Base-by-base conservation (phyloP, 2,797 vertebrate species). In the Anguilla anguilla region DNA sequence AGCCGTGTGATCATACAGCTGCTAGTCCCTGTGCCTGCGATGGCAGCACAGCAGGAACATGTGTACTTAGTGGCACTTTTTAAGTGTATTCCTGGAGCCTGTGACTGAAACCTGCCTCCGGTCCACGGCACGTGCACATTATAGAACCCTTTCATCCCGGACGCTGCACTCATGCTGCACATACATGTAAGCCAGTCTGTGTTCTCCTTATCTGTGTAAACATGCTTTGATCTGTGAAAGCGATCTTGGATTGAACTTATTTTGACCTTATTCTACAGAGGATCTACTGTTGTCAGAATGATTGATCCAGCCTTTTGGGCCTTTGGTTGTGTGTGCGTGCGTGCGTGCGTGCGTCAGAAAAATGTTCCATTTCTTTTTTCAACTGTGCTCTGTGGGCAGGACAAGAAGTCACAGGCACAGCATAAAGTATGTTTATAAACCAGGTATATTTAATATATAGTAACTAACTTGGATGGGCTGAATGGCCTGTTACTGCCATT, bases 1-100 rank as follows among this genome's bases (percentile, higher is more conserved):
- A 6, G 67, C 28, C 31, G 2, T 35, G 64, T n/a, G 28, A 35
- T 74, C 11, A 74, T 10, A 35, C 11, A 13, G 28, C 10, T 17
- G 31, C 72, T 15, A 3, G 72, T 25, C 28, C 67, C 25, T 31
- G 6, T 28, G 67, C 25, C 67, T 64, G 1, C 6, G 28, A 25
- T 5, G 9, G 22, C 15, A 67, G 7, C 64, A n/a, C 6, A 25
- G 67, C n/a, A 9, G n/a, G 3, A 74, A 67, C 11, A 3, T 7
- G 13, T 35, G 9, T 35, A 77, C 72, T 77, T 43, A 39, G 31
- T 31, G 13, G 13, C 31, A 43, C 72, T 39, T 72, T 77, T 77
- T 77, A 77, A 77, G 72, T 35, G 43, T 72, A 39, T 86, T 86
- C 53, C 69, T 57, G 53, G 55, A 79, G 28, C 89, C 86, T 89